Conservation (phyloP, 2,888 invertebrate genomes). For the Alviniconcha strummeri region DNA sequence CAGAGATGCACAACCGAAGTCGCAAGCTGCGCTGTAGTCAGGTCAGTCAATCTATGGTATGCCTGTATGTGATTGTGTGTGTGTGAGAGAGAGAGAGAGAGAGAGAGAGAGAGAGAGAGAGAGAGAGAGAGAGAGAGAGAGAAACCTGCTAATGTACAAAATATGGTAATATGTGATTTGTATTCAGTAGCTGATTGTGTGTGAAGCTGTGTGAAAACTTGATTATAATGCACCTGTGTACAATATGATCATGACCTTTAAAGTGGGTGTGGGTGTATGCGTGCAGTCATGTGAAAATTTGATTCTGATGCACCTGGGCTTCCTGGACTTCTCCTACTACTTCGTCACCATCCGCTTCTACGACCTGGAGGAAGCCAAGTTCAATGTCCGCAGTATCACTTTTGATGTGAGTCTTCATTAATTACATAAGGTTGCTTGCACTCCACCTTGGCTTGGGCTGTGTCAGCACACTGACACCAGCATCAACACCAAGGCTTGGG, state of each 20-base stretch:
- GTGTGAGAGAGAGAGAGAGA: too few species aligned
- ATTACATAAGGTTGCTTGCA: too few species aligned
- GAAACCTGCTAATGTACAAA: too few species aligned
- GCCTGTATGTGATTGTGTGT: not conserved
- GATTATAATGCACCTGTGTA: too few species aligned
- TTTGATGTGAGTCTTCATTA: slow-evolving; percentile 65
- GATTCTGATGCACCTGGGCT: slow-evolving; percentile 90
- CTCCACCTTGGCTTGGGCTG: too few species aligned
- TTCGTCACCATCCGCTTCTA: slow-evolving; percentile 88
- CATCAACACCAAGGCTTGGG: too few species aligned
- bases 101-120: not conserved
- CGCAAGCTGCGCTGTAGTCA: slow-evolving; percentile 86
- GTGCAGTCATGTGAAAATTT: slow-evolving; percentile 87
- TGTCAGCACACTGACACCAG: too few species aligned
- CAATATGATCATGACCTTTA: too few species aligned
- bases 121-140: too few species aligned
- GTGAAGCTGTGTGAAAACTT: not conserved
- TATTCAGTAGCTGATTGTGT: not conserved
- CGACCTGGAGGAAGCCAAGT: slow-evolving; percentile 80
- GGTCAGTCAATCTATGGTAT: slow-evolving; percentile 53
- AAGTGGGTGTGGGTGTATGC: not conserved
- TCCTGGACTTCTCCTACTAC: slow-evolving; percentile 91
- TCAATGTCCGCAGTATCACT: slow-evolving; percentile 84
- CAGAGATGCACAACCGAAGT: slow-evolving; percentile 84
- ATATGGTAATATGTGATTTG: too few species aligned